phyloP scores from a whole-genome alignment of 2,797 vertebrate species.

The Coreius guichenoti region DNA sequence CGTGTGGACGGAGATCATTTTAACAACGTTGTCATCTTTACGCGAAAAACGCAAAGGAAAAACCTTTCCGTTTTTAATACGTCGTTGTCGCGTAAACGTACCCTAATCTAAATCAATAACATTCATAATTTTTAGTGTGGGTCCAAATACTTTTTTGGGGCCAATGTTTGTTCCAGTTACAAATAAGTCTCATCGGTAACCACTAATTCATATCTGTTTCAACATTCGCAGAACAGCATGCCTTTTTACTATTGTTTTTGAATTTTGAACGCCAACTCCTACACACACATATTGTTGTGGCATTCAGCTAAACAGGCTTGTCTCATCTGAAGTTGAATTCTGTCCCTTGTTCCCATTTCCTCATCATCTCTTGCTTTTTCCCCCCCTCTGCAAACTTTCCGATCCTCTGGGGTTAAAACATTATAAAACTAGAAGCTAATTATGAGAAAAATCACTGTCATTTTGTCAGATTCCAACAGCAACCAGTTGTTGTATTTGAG shows the following conservation, averaged over 20 bases:
- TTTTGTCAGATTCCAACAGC: background rate
- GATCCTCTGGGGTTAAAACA: background rate
- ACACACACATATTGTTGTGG: constrained; percentile 54
- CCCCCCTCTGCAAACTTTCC: background rate
- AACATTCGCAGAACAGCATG: background rate
- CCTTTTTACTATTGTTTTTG: background rate
- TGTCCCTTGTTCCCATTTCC: background rate
- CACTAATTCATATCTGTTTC: background rate
- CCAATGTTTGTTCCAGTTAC: background rate
- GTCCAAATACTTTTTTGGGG: background rate
- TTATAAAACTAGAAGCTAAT: constrained; percentile 15
- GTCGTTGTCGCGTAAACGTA: background rate
- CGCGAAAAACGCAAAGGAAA: accelerated
- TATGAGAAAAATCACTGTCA: background rate
- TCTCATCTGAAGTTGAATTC: constrained; percentile 22
- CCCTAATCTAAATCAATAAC: background rate
- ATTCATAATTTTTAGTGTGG: background rate
- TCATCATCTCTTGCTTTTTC: background rate
- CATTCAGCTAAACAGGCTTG: constrained; percentile 62
- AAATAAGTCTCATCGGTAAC: background rate
- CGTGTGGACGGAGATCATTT: background rate
- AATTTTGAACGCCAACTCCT: background rate
- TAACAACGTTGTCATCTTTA: background rate
- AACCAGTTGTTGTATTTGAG: background rate
- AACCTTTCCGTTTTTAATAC: background rate